Conservation (phyloP, 2,797 vertebrate genomes). For the Sebastes vulpes region DNA sequence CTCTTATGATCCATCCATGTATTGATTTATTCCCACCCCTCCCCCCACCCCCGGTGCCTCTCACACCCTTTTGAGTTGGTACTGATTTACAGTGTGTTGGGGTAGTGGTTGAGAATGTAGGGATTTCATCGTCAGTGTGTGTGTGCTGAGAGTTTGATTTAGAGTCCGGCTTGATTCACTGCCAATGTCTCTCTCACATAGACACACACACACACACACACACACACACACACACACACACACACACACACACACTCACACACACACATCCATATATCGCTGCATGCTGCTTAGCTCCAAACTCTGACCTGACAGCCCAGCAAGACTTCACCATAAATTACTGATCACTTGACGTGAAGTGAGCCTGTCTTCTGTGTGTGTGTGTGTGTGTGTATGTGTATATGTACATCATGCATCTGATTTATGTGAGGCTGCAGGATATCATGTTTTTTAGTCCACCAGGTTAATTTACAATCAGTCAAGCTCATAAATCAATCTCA, state of each 20-base stretch:
- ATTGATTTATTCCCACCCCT: constrained; percentile 5
- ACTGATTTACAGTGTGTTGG: not conserved
- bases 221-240: not conserved
- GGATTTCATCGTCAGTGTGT: not conserved
- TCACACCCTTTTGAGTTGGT: not conserved
- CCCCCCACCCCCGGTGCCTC: not conserved
- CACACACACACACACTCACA: not conserved
- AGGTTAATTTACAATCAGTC: constrained; percentile 70
- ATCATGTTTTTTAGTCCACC: constrained; percentile 67
- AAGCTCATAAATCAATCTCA: constrained; percentile 79
- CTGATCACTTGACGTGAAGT: constrained; percentile 65
- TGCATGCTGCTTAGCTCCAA: constrained; percentile 35
- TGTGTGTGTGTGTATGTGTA: not conserved
- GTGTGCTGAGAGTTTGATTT: constrained; percentile 2
- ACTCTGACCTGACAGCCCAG: constrained; percentile 63
- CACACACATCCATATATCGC: not conserved
- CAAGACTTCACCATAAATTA: constrained; percentile 67
- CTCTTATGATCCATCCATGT: not conserved
- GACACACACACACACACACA: not conserved
- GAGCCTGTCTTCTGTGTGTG: constrained; percentile 12
- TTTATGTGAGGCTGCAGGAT: constrained; percentile 70
- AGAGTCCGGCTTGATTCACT: constrained; percentile 59
- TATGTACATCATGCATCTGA: constrained; percentile 36
- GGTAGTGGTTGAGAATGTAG: constrained; percentile 5
- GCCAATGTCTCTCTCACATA: not conserved